These are phyloP conservation scores for Campoplex capitator DNA, from an alignment of 2,888 invertebrate species.

Conservation along the genomic window DNA sequence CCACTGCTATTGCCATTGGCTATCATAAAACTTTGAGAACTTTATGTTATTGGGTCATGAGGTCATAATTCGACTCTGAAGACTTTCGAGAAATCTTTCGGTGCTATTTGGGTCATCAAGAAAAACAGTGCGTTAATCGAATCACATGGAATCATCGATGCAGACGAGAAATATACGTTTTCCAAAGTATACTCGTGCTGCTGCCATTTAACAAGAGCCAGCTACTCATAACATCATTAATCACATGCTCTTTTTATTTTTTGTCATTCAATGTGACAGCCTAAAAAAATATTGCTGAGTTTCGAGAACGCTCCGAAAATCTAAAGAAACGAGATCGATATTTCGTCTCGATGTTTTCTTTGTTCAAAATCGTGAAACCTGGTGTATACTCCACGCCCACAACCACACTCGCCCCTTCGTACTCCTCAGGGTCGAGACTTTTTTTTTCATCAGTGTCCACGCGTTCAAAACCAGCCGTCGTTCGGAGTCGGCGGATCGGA, in stretches of 20 bases:
- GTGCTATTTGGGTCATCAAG: not conserved
- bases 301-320: not conserved
- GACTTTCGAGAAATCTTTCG: not conserved
- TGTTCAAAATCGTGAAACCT: constrained; percentile 49
- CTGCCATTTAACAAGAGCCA: not conserved
- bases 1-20: not conserved
- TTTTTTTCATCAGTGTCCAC: not conserved
- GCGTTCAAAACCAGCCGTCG: not conserved
- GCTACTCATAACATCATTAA: not conserved
- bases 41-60: not conserved
- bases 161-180: not conserved
- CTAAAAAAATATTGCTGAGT: not conserved
- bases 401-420: constrained; percentile 46
- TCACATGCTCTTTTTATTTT: not conserved
- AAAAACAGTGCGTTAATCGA: not conserved
- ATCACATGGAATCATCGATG: not conserved
- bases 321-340: not conserved
- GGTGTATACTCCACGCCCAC: constrained; percentile 67
- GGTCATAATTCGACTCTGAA: not conserved
- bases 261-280: not conserved
- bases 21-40: not conserved
- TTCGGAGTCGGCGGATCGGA: not conserved
- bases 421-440: not conserved
- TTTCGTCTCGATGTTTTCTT: constrained; percentile 26
- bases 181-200: not conserved